Evolutionary conservation across 2,888 invertebrate species (phyloP).

Genomic region (Nomada ferruginata): DNA sequence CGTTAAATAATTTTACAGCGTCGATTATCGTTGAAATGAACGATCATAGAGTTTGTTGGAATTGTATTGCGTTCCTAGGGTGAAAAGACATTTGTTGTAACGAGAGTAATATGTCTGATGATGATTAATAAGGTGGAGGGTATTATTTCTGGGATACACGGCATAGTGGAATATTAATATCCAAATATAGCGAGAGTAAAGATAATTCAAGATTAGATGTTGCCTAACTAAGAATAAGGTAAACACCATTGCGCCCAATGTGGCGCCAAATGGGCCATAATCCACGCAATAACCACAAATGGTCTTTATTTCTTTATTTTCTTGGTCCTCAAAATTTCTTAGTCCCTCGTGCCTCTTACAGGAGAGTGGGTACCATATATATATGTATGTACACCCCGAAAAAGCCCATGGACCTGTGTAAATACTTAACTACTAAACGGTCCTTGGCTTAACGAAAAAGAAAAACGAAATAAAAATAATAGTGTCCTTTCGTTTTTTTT

Average conservation of each 20-base stretch:
- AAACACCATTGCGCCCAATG: not conserved
- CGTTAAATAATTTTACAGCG: no score
- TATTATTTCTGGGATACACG: no score
- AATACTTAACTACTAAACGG: conserved; percentile 12
- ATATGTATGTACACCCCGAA: not conserved
- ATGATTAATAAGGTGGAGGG: no score
- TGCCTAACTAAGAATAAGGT: not conserved
- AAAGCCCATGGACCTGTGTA: not conserved
- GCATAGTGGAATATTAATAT: no score
- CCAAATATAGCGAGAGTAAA: no score
- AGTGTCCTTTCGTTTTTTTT: no score
- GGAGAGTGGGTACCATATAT: not conserved
- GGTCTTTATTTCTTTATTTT: conserved; percentile 6
- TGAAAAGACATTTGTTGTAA: no score
- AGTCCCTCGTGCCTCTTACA: not conserved
- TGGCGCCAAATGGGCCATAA: not conserved
- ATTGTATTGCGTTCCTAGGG: no score
- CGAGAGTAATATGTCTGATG: no score
- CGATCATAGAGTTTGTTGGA: no score
- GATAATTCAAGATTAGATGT: no score
- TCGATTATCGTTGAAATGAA: no score
- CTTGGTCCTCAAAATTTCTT: not conserved
- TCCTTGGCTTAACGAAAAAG: not conserved
- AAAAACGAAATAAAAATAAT: not conserved
- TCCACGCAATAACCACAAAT: not conserved